Percentiles rank a stretch among this genome's conserved stretches.
Conservation (phyloP, 2,888 invertebrate genomes). For the Amiota mariae region DNA sequence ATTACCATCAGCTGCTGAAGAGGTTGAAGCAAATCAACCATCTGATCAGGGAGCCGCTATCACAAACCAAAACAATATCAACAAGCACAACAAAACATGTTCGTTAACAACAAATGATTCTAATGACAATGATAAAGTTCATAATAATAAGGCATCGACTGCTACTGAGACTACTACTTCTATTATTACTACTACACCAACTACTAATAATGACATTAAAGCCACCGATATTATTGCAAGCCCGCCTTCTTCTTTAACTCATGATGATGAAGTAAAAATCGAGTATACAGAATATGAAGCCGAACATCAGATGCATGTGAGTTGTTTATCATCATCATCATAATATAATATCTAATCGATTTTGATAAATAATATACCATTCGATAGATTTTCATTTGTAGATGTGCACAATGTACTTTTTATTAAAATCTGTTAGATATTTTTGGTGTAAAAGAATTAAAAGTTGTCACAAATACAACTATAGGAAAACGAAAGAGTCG, state of each 20-base stretch:
- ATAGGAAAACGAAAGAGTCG: no score
- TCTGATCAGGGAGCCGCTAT: background rate
- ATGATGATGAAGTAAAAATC: constrained; percentile 58
- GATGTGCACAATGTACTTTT: no score
- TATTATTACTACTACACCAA: constrained; percentile 9
- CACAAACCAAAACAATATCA: constrained; percentile 39
- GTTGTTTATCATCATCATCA: no score
- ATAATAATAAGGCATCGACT: constrained; percentile 22
- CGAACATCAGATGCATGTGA: constrained; percentile 93
- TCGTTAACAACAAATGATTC: constrained; percentile 38
- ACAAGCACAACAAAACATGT: constrained; percentile 41
- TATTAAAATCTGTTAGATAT: no score
- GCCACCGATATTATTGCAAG: background rate
- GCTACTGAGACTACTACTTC: background rate
- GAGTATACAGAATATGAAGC: constrained; percentile 88
- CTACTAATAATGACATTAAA: constrained; percentile 31
- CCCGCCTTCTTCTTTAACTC: background rate
- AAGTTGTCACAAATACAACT: no score
- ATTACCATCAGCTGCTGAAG: background rate
- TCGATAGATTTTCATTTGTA: no score
- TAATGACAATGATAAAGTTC: constrained; percentile 29
- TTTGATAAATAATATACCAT: no score
- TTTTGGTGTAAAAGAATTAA: no score
- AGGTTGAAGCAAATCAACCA: no score
- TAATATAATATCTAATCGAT: no score